phyloP scores from a whole-genome alignment of 2,113 vertebrate species.

The Mus pahari region DNA sequence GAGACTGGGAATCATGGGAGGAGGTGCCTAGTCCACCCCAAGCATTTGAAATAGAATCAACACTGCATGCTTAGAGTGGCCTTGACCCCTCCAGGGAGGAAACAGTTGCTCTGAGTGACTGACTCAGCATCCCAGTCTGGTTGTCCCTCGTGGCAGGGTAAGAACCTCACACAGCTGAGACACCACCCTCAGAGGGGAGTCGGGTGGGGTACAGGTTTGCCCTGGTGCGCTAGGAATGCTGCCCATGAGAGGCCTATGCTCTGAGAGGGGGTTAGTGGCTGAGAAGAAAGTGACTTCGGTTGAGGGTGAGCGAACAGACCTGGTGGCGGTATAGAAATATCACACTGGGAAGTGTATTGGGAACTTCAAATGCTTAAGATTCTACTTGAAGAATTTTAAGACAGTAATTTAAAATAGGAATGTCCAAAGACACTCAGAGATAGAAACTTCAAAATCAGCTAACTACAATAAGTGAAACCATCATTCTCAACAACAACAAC shows the following conservation, averaged over 20 bases:
- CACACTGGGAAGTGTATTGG: not conserved
- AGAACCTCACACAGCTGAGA: not conserved
- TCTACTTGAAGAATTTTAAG: slow-evolving; percentile 41
- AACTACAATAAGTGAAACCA: slow-evolving; percentile 1
- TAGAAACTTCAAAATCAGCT: slow-evolving; percentile 40
- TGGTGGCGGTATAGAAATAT: not conserved
- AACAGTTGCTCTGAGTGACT: not conserved
- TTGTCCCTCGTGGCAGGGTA: not conserved
- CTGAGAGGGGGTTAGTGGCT: not conserved
- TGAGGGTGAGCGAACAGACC: not conserved
- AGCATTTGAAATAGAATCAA: slow-evolving; percentile 20
- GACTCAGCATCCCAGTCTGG: not conserved
- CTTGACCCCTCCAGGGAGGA: not conserved
- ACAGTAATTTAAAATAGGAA: slow-evolving; percentile 44
- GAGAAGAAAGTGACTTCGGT: not conserved
- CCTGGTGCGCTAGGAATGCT: not conserved
- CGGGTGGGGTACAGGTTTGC: not conserved
- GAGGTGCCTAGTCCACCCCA: not conserved
- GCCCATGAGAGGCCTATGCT: not conserved
- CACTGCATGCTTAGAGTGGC: not conserved
- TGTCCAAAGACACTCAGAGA: not conserved
- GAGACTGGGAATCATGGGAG: not conserved
- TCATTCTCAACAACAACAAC: too few species aligned
- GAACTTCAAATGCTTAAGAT: slow-evolving; percentile 11
- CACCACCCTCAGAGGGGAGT: not conserved